These are phyloP conservation scores for Heliconius charithonia DNA, from an alignment of 2,888 invertebrate species.

Conservation along the genomic window DNA sequence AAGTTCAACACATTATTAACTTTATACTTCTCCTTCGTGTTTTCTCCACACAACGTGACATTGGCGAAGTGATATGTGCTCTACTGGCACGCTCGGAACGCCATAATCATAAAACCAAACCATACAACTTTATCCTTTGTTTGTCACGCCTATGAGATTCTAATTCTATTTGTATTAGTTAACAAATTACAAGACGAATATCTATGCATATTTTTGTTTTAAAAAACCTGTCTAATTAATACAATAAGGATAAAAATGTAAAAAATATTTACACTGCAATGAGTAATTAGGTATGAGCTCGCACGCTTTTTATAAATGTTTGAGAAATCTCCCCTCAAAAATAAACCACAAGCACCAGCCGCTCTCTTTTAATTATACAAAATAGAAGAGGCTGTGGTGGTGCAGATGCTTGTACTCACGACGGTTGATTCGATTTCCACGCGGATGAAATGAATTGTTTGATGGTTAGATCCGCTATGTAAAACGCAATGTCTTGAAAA, in stretches of 20 bases:
- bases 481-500: too few relatives aligned
- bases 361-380: conserved; percentile 17
- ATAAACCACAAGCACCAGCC: conserved; percentile 3
- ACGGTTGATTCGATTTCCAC: background rate
- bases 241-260: background rate
- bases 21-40: too few relatives aligned
- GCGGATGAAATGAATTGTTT: background rate
- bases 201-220: background rate
- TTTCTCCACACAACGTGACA: too few relatives aligned
- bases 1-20: too few relatives aligned
- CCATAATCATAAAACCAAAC: too few relatives aligned
- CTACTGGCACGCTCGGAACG: too few relatives aligned
- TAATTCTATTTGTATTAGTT: background rate
- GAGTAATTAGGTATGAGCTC: conserved; percentile 22
- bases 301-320: conserved; percentile 14
- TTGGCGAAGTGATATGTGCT: too few relatives aligned
- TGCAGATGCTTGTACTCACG: background rate
- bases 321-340: conserved; percentile 3
- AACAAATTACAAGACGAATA: background rate
- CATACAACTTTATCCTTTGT: too few relatives aligned
- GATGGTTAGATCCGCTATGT: too few relatives aligned
- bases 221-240: too few relatives aligned
- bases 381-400: background rate
- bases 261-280: conserved; percentile 20
- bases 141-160: background rate